Base-by-base conservation (phyloP, 2,888 invertebrate genomes). In the Macropis europaea region DNA sequence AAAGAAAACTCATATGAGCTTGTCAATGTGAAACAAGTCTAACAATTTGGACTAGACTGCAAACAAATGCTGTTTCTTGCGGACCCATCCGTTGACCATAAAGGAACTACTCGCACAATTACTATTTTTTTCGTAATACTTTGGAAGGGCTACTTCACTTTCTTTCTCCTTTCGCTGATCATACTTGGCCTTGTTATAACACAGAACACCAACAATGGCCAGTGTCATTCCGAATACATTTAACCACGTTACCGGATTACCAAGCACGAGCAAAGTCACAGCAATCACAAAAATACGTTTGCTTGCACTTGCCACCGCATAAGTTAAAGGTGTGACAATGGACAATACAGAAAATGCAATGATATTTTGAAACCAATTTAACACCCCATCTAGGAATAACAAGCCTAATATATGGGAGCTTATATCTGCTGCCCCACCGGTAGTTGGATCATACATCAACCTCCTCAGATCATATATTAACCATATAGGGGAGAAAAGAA, bases 291-390 rank as follows among this genome's bases (percentile, higher is more conserved):
- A 96, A 80, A 97, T 97, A 82, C 98, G 92, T 91, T 99, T 99
- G 57, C 97, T 97, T 24, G 97, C 97, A 90, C 97, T 98, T 56
- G 97, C 97, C 62, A 99, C 98, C 0, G 98, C 97, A 90, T 99
- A 99, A 0, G 97, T 97, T 30, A 99, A 92, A 38, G 99, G 97
- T n/a, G 97, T 94, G 36, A 99, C 97, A 77, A 96, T 91, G 57
- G 97, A 96, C 80, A 99, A 92, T 59, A 99, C 95, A 81, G 96
- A 97, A 91, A 99, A 99, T 0, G 99, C 99, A 56, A 97, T 94
- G 84, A 98, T 95, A 88, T 98, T 99, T 91, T 99, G 99, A 81
- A 97, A 91, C 95, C 98, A 99, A 87, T 96, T 97, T 77, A 98
- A 93, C 59, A 95, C 91, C 13, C 98, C 98, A 90, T 98, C 98